phyloP scores from a whole-genome alignment of 2,888 invertebrate species.

The Agonum fuliginosum region DNA sequence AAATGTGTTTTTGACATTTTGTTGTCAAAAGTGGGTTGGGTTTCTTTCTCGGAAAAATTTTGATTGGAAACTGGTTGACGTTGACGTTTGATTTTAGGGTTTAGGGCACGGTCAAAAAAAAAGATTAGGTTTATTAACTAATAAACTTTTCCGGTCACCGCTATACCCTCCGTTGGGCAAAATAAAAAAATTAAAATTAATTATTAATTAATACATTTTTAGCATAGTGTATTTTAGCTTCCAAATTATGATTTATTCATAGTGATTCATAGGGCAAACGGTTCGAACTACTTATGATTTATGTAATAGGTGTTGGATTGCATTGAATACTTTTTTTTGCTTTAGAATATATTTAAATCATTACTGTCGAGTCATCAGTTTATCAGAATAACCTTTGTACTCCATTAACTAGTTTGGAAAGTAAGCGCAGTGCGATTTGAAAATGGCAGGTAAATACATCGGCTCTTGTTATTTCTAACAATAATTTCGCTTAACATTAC shows the following conservation, averaged over 20 bases:
- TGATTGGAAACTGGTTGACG: too few species aligned
- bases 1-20: too few species aligned
- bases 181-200: too few species aligned
- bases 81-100: too few species aligned
- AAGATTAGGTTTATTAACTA: too few species aligned
- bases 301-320: slow-evolving; percentile 19
- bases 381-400: slow-evolving; percentile 59
- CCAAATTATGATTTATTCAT: slow-evolving; percentile 40
- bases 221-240: too few species aligned
- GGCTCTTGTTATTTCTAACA: not conserved
- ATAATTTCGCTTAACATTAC: not conserved
- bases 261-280: not conserved
- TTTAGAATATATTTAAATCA: not conserved
- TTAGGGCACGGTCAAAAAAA: too few species aligned
- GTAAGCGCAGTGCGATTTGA: slow-evolving; percentile 19
- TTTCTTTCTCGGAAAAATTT: too few species aligned
- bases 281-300: slow-evolving; percentile 3
- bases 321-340: not conserved
- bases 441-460: slow-evolving; percentile 55
- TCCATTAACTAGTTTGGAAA: slow-evolving; percentile 28
- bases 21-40: too few species aligned
- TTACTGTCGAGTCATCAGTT: slow-evolving; percentile 50
- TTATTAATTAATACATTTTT: too few species aligned
- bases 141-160: too few species aligned
- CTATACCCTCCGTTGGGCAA: too few species aligned